Base-by-base conservation (phyloP, 2,888 invertebrate genomes). In the Ceraclea dissimilis region DNA sequence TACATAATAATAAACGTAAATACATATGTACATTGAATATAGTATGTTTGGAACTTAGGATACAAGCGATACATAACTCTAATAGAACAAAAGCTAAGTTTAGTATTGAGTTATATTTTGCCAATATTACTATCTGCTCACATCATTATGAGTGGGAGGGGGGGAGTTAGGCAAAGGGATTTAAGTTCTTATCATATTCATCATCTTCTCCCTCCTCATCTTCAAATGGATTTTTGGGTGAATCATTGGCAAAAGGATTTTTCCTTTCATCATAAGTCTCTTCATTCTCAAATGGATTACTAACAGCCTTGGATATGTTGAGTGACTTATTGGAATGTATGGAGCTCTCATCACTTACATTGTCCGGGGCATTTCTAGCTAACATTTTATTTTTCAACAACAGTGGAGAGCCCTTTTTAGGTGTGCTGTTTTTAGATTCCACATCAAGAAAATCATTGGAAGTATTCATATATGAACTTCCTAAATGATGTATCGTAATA, bases 111-210 rank as follows among this genome's bases (percentile, higher is more conserved):
- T n/a, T n/a, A n/a, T n/a, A n/a, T n/a, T n/a, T n/a, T n/a, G n/a
- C n/a, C n/a, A n/a, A n/a, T n/a, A n/a, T n/a, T n/a, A n/a, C n/a
- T n/a, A n/a, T n/a, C n/a, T n/a, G n/a, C n/a, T n/a, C n/a, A n/a
- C n/a, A n/a, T n/a, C n/a, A n/a, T n/a, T n/a, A n/a, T n/a, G n/a
- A n/a, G n/a, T n/a, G n/a, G n/a, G n/a, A n/a, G n/a, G n/a, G n/a
- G n/a, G n/a, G n/a, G 26, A 26, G 18, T 61, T 75, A 76, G 62
- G 79, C 73, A 68, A 89, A 90, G 2, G 88, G 89, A 70, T 90
- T 89, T 53, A 86, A 74, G 70, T 85, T 86, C 64, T 82, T 84
- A 71, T 90, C 88, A 67, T 88, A 88, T 67, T 87, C 84, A 60
- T 78, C 76, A 49, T 79, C 78, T 43, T 73, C 68, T 11, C 79